Base-by-base conservation (phyloP, 2,113 vertebrate genomes). In the Xiphophorus maculatus region DNA sequence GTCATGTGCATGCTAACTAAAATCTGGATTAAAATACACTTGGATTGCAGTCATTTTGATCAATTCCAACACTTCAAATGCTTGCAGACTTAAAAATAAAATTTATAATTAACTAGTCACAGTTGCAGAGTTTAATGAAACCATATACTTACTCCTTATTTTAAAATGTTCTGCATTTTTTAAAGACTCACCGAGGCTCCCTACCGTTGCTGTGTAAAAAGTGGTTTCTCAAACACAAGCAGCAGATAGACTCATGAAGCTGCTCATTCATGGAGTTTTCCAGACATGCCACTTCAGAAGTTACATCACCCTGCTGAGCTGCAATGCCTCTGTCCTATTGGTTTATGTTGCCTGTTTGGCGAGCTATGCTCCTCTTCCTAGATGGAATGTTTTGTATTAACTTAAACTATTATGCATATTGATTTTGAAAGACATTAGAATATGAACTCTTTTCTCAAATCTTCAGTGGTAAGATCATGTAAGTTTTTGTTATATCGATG, bases 291-390 rank as follows among this genome's bases (percentile, higher is more conserved):
- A 29, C 61, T 63, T 62, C 22, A 66, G 40, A 82, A 66, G 80
- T 91, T 92, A 73, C 88, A 92, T 93, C 91, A 90, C 27, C 5
- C 42, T 71, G 68, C 11, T 10, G 3, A 66, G 48, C 22, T 70
- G 82, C 86, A 93, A 91, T 71, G 33, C 68, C 62, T 48, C 51
- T 71, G 61, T 17, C 5, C 7, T 89, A 62, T 92, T 92, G 78
- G 89, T 66, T 93, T 88, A 91, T 80, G 13, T 10, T 44, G 25
- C 51, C 25, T 25, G 32, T 48, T 17, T 63, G 67, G 66, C 75
- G 79, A 74, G 83, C 72, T 61, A 65, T 22, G 37, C 42, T 63
- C 35, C 12, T 8, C 66, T 15, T 72, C 77, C 54, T 48, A 63
- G 63, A 82, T 25, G 14, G 3, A 13, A 48, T 48, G 44, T 48